These are phyloP conservation scores for Rhabdomys dilectus DNA, from an alignment of 2,113 vertebrate species.

Conservation along the genomic window DNA sequence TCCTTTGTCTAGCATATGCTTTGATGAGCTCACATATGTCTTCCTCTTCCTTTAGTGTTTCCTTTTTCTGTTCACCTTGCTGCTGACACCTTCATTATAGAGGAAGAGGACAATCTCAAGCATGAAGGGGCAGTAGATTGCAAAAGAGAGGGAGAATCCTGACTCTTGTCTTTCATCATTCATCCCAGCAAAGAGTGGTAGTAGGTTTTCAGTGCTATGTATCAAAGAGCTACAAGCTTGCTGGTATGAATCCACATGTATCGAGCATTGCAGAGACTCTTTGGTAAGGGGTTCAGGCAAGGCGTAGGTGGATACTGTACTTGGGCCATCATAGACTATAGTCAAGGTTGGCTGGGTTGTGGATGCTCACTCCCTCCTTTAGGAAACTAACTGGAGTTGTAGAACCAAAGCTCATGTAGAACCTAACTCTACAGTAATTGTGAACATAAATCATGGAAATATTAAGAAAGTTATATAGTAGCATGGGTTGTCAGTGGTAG, in stretches of 20 bases:
- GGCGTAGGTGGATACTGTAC: not conserved
- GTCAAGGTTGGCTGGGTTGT: not conserved
- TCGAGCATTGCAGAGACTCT: not conserved
- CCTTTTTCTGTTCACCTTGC: slow-evolving; percentile 10
- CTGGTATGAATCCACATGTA: not conserved
- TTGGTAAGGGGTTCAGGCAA: rapidly evolving
- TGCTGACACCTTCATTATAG: slow-evolving; percentile 12
- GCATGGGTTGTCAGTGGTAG: not conserved
- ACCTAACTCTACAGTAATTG: not conserved
- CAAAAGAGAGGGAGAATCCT: not conserved
- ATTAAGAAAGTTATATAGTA: not conserved
- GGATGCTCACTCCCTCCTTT: not conserved
- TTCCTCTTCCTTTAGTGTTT: slow-evolving; percentile 3
- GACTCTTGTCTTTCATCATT: not conserved
- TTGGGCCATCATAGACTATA: not conserved
- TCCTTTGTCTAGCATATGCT: slow-evolving; percentile 50
- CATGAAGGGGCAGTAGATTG: not conserved
- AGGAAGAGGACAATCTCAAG: slow-evolving; percentile 13
- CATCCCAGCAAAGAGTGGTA: not conserved
- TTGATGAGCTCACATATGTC: slow-evolving; percentile 61
- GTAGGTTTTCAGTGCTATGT: not conserved
- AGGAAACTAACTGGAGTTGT: not conserved
- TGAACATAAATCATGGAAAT: not conserved
- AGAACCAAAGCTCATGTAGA: not conserved
- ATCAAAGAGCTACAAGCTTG: not conserved